phyloP scores from a whole-genome alignment of 2,113 vertebrate species.

The Antigone vipio region DNA sequence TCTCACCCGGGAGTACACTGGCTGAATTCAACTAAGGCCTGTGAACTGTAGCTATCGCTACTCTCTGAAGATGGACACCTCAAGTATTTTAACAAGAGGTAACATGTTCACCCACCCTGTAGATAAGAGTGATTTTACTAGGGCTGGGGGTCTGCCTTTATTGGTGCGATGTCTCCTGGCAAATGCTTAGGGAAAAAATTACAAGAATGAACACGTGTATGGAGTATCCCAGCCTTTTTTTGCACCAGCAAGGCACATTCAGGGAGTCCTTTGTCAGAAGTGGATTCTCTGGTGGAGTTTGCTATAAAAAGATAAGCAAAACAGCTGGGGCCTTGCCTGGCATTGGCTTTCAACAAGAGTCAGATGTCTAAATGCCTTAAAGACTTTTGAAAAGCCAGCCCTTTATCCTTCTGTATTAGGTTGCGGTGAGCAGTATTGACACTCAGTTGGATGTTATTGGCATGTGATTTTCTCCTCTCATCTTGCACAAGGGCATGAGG shows the following conservation, averaged over 20 bases:
- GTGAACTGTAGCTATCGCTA: not conserved
- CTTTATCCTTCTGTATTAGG: not conserved
- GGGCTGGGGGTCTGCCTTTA: not conserved
- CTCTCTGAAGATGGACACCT: not conserved
- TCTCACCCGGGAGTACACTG: not conserved
- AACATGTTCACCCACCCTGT: not conserved
- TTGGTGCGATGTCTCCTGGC: not conserved
- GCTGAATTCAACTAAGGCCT: not conserved
- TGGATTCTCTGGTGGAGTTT: not conserved
- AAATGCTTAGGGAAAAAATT: not conserved
- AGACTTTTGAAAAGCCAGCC: not conserved
- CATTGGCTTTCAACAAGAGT: not conserved
- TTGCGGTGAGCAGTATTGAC: not conserved
- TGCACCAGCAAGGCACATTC: not conserved
- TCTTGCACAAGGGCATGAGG: not conserved
- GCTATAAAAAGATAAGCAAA: not conserved
- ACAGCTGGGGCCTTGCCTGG: not conserved
- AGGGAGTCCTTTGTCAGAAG: not conserved
- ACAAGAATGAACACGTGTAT: not conserved
- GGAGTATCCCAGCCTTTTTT: not conserved
- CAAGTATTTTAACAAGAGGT: not conserved
- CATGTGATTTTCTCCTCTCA: slow-evolving; percentile 2
- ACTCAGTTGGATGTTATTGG: not conserved
- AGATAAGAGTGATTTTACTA: not conserved
- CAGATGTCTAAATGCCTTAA: not conserved